Conservation (phyloP, 2,113 vertebrate species). For the Embiotoca jacksoni region DNA sequence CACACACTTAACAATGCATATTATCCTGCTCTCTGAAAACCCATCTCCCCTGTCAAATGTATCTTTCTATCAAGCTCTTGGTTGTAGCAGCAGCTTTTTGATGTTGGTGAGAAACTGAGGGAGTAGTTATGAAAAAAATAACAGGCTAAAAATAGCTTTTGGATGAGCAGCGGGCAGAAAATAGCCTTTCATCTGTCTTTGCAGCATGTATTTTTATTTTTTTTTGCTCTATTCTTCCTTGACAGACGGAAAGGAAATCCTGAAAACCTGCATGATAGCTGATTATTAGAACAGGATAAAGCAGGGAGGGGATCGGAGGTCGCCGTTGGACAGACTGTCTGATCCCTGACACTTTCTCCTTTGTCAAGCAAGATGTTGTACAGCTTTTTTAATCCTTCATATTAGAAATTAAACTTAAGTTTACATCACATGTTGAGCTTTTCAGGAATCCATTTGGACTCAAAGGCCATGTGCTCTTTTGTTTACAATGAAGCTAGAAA, state of each 20-base stretch:
- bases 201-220: neutral
- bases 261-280: neutral
- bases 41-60: conserved; percentile 4
- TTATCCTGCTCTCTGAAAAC: conserved; percentile 31
- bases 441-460: neutral
- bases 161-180: conserved; percentile 54
- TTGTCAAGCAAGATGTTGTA: too few species aligned
- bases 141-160: conserved; percentile 69
- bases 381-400: neutral
- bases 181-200: conserved; percentile 66
- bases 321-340: neutral
- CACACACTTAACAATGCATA: conserved; percentile 12
- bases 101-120: conserved; percentile 58
- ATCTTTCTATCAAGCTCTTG: conserved; percentile 22
- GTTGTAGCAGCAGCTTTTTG: conserved; percentile 48
- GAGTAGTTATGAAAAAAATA: conserved; percentile 56
- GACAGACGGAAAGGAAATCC: conserved; percentile 13
- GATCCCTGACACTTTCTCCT: neutral
- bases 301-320: neutral
- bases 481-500: too few species aligned
- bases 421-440: neutral
- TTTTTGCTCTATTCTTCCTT: neutral
- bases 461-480: too few species aligned
- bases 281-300: neutral
- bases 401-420: neutral